phyloP scores from a whole-genome alignment of 2,797 vertebrate species.

The Gephyroberyx darwinii region DNA sequence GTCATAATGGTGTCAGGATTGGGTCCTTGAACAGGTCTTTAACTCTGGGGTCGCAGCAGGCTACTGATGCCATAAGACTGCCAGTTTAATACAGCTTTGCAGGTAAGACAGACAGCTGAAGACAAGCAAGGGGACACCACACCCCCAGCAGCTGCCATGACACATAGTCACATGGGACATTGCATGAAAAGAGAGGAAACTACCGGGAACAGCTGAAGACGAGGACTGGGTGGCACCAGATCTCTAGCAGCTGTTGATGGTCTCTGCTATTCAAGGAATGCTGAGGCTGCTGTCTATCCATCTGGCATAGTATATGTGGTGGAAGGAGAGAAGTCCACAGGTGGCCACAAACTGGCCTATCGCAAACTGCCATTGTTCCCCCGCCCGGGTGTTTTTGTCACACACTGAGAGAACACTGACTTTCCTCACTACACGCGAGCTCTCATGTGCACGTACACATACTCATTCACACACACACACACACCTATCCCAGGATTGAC shows the following conservation, averaged over 20 bases:
- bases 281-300: slow-evolving; percentile 50
- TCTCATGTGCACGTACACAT: neutral
- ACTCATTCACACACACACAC: neutral
- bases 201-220: slow-evolving; percentile 31
- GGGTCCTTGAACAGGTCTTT: too few relatives aligned
- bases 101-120: slow-evolving; percentile 56
- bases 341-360: slow-evolving; percentile 34
- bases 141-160: slow-evolving; percentile 52
- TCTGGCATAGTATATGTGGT: slow-evolving; percentile 32
- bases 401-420: slow-evolving; percentile 15
- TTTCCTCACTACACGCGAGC: slow-evolving; percentile 12
- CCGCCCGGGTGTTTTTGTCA: slow-evolving; percentile 30
- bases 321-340: slow-evolving; percentile 40
- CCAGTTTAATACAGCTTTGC: neutral
- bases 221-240: slow-evolving; percentile 33
- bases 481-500: slow-evolving; percentile 44
- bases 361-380: slow-evolving; percentile 31
- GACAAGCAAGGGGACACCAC: slow-evolving; percentile 43
- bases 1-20: too few relatives aligned
- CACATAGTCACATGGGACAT: slow-evolving; percentile 45
- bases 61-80: neutral
- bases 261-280: slow-evolving; percentile 47
- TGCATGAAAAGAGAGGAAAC: slow-evolving; percentile 52
- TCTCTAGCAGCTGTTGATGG: slow-evolving; percentile 60
- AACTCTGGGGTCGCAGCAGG: too few relatives aligned